Conservation (phyloP, 2,113 vertebrate genomes). For the Lethenteron reissneri region DNA sequence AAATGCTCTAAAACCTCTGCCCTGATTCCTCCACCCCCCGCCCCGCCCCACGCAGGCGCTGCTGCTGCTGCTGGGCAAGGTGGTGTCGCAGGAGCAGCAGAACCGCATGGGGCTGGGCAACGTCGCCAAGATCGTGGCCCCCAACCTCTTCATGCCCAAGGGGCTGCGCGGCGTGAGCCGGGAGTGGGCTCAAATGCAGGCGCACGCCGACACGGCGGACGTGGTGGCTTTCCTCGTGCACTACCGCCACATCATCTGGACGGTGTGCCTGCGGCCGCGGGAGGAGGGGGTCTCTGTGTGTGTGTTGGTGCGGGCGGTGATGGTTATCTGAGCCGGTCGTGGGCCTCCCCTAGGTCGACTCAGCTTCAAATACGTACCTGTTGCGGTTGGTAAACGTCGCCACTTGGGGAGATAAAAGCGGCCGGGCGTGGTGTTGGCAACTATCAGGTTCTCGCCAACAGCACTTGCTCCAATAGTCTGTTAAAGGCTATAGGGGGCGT, state of each 20-base stretch:
- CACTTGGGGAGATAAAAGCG: background rate
- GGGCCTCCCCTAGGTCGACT: no score
- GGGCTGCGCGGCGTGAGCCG: slow-evolving; percentile 36
- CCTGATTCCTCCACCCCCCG: no score
- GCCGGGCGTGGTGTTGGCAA: background rate
- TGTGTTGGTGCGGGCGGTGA: background rate
- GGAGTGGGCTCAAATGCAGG: slow-evolving; percentile 45
- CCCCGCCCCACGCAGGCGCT: slow-evolving; percentile 27
- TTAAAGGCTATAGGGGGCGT: no score
- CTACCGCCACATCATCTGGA: slow-evolving; percentile 70
- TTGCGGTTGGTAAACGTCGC: background rate
- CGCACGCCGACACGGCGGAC: slow-evolving; percentile 41
- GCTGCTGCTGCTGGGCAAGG: slow-evolving; percentile 57
- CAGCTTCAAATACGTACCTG: no score
- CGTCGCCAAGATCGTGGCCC: slow-evolving; percentile 62
- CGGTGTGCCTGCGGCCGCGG: slow-evolving; percentile 17
- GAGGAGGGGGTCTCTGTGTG: slow-evolving; percentile 8
- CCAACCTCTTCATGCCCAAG: slow-evolving; percentile 63
- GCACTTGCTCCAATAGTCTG: no score
- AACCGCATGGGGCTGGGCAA: slow-evolving; percentile 84
- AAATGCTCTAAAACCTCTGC: no score
- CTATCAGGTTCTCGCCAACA: background rate
- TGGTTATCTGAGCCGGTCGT: background rate
- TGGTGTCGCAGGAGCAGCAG: slow-evolving; percentile 37
- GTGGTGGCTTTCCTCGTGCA: slow-evolving; percentile 52